phyloP scores from a whole-genome alignment of 2,888 invertebrate species.

The Scaptomyza flava region DNA sequence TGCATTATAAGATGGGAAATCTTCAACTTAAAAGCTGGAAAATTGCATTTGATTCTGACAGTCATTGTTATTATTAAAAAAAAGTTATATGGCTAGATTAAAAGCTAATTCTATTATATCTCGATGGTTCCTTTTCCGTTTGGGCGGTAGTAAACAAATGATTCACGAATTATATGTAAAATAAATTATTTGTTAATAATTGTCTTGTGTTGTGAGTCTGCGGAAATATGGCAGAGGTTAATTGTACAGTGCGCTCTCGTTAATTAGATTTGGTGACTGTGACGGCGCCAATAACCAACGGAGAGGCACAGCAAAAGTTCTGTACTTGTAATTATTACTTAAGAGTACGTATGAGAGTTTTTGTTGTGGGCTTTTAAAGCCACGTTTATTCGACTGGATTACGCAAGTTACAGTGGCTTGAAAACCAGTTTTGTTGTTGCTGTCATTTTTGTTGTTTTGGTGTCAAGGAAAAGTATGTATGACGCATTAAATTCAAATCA shows the following conservation, averaged over 20 bases:
- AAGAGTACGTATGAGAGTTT: not conserved
- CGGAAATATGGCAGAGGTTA: conserved; percentile 63
- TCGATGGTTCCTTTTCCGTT: conserved; percentile 12
- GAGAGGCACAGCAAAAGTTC: conserved; percentile 7
- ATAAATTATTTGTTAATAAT: conserved; percentile 1
- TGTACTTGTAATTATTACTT: not conserved
- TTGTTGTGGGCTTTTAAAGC: conserved; percentile 35
- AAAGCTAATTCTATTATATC: conserved; percentile 4
- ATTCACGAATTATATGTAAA: conserved; percentile 20
- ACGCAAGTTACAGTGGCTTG: conserved; percentile 57
- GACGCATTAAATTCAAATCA: conserved; percentile 35
- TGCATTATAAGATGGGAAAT: conserved; percentile 25
- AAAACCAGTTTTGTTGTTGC: conserved; percentile 62
- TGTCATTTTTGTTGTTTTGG: conserved; percentile 38
- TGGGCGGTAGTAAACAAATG: conserved; percentile 22
- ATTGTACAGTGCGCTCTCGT: conserved; percentile 65
- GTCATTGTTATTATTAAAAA: conserved; percentile 31
- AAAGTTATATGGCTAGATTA: not conserved
- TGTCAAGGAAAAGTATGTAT: conserved; percentile 48
- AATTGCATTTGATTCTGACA: conserved; percentile 26
- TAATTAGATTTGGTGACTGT: conserved; percentile 62
- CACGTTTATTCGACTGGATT: conserved; percentile 60
- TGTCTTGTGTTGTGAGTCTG: conserved; percentile 10
- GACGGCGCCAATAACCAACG: conserved; percentile 29
- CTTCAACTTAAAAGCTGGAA: conserved; percentile 32